These are phyloP conservation scores for Exephanes ischioxanthus DNA, from an alignment of 2,888 invertebrate species.

Conservation along the genomic window DNA sequence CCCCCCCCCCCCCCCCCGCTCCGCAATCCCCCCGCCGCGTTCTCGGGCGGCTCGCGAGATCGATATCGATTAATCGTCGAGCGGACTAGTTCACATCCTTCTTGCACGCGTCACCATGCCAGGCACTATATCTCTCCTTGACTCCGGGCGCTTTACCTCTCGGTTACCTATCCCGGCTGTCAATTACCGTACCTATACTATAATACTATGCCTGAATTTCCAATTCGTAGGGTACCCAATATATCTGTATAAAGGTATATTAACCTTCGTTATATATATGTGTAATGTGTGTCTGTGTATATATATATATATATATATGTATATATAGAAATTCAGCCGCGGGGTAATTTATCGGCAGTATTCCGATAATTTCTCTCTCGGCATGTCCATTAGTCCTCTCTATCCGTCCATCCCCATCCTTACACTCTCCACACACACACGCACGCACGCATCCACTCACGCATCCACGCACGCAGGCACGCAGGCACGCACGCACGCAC, in stretches of 20 bases:
- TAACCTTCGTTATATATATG: slow-evolving; percentile 1
- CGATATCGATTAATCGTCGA: slow-evolving; percentile 62
- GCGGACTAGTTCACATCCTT: slow-evolving; percentile 56
- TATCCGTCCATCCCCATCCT: slow-evolving; percentile 25
- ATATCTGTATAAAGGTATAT: slow-evolving; percentile 13
- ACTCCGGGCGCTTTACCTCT: slow-evolving; percentile 44
- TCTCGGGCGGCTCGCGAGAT: slow-evolving; percentile 31
- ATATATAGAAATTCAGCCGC: slow-evolving; percentile 17
- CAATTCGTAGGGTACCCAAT: slow-evolving; percentile 34
- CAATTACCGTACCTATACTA: slow-evolving; percentile 63
- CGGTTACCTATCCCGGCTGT: slow-evolving; percentile 58
- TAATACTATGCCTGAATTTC: slow-evolving; percentile 48
- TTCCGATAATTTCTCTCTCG: slow-evolving; percentile 66
- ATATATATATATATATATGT: slow-evolving; percentile 15
- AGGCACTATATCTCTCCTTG: slow-evolving; percentile 49
- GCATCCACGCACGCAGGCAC: too few relatives aligned
- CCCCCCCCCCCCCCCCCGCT: neutral
- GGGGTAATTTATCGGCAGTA: slow-evolving; percentile 56
- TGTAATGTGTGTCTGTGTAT: slow-evolving; percentile 11
- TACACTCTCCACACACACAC: neutral
- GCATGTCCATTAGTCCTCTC: slow-evolving; percentile 63
- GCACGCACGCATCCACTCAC: too few relatives aligned
- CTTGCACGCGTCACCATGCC: slow-evolving; percentile 60
- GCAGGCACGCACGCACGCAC: too few relatives aligned
- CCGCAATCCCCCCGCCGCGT: slow-evolving; percentile 6